Evolutionary conservation across 2,888 invertebrate species (phyloP).

Genomic region (Tanypteryx hageni): DNA sequence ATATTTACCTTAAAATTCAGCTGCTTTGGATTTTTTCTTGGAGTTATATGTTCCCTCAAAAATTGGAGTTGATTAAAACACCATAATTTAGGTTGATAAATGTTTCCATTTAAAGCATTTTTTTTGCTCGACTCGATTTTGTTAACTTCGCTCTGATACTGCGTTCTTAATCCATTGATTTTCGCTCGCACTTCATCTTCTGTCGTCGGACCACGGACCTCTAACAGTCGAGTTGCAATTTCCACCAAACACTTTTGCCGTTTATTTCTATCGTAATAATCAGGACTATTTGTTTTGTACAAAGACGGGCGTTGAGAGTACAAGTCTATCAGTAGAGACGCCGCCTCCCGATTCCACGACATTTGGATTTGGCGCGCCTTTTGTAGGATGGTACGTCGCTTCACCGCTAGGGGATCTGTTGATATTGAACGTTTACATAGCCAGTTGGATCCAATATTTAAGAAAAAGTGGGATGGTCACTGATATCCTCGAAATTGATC

Average conservation of each 20-base stretch:
- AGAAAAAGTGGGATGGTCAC: not conserved
- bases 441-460: constrained; percentile 40
- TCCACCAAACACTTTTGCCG: constrained; percentile 25
- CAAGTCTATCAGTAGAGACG: constrained; percentile 14
- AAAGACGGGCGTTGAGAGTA: constrained; percentile 3
- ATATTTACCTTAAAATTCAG: constrained; percentile 11
- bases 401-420: constrained; percentile 8
- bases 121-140: constrained; percentile 20
- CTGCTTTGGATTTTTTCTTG: not conserved
- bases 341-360: constrained; percentile 17
- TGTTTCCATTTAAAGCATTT: not conserved
- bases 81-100: constrained; percentile 23
- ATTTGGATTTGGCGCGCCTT: not conserved
- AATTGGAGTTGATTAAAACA: constrained; percentile 26
- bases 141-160: constrained; percentile 44
- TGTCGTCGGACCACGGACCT: constrained; percentile 29
- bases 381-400: not conserved
- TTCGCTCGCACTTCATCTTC: constrained; percentile 33
- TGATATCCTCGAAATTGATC: not conserved
- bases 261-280: constrained; percentile 31
- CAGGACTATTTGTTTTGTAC: constrained; percentile 35
- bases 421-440: constrained; percentile 25
- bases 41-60: constrained; percentile 33
- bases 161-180: constrained; percentile 24
- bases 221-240: constrained; percentile 4